Conservation (phyloP, 1,140 invertebrate species). For the Phortica variegata region DNA sequence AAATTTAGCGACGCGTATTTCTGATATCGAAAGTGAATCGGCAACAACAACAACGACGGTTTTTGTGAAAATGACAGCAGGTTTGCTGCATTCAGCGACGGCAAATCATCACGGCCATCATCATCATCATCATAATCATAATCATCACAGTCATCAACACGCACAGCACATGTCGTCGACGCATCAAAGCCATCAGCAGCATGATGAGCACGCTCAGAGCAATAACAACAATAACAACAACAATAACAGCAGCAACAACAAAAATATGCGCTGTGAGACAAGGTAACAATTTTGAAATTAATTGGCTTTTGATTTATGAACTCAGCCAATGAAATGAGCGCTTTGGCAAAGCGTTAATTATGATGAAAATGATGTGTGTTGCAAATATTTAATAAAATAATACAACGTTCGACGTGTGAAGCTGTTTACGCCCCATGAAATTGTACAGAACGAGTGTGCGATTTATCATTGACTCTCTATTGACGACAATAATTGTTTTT, state of each 20-base stretch:
- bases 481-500: background rate
- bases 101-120: slow-evolving; percentile 36
- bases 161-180: background rate
- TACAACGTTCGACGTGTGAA: background rate
- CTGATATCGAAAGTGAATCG: slow-evolving; percentile 37
- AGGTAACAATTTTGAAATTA: slow-evolving; percentile 32
- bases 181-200: slow-evolving; percentile 16
- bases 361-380: slow-evolving; percentile 41
- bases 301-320: slow-evolving; percentile 34
- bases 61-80: slow-evolving; percentile 47
- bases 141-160: slow-evolving; percentile 2
- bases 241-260: slow-evolving; percentile 11
- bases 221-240: background rate
- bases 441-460: slow-evolving; percentile 1
- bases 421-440: slow-evolving; percentile 10
- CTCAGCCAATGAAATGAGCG: slow-evolving; percentile 46
- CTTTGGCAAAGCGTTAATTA: slow-evolving; percentile 47
- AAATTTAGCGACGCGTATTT: slow-evolving; percentile 33
- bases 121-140: slow-evolving; percentile 4
- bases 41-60: slow-evolving; percentile 6
- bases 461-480: background rate
- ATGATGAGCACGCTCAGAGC: slow-evolving; percentile 33
- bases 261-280: slow-evolving; percentile 44
- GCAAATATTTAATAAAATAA: slow-evolving; percentile 19
- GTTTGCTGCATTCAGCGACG: slow-evolving; percentile 50